A percentile compares a stretch with the other conserved stretches of the same genome.
Evolutionary conservation across 1,140 invertebrate species (phyloP).

Genomic region (Homarus americanus): DNA sequence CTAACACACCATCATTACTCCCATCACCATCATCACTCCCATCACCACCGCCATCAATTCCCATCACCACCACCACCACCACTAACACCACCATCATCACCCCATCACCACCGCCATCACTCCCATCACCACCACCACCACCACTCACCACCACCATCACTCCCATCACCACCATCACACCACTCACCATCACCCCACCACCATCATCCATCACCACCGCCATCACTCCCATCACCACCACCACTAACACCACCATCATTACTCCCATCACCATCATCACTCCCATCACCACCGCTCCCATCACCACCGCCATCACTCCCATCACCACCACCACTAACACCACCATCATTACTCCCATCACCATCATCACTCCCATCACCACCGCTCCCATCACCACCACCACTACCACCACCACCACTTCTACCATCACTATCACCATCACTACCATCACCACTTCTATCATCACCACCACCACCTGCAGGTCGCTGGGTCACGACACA

Average conservation of each 20-base stretch:
- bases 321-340: not conserved
- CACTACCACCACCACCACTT: not conserved
- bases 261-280: not conserved
- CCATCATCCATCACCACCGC: not conserved
- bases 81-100: too few species aligned
- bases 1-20: too few species aligned
- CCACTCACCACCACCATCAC: too few species aligned
- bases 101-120: too few species aligned
- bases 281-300: not conserved
- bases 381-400: not conserved
- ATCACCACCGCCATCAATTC: too few species aligned
- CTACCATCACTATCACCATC: not conserved
- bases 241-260: too few species aligned
- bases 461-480: not conserved
- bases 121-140: too few species aligned
- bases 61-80: too few species aligned
- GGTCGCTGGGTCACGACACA: slow-evolving; percentile 31
- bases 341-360: not conserved
- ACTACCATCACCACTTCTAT: not conserved
- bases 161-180: too few species aligned
- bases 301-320: not conserved
- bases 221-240: too few species aligned
- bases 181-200: not conserved
- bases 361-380: not conserved
- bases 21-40: too few species aligned